Base-by-base conservation (phyloP, 1,140 invertebrate species). In the Drosophila pseudoobscura region DNA sequence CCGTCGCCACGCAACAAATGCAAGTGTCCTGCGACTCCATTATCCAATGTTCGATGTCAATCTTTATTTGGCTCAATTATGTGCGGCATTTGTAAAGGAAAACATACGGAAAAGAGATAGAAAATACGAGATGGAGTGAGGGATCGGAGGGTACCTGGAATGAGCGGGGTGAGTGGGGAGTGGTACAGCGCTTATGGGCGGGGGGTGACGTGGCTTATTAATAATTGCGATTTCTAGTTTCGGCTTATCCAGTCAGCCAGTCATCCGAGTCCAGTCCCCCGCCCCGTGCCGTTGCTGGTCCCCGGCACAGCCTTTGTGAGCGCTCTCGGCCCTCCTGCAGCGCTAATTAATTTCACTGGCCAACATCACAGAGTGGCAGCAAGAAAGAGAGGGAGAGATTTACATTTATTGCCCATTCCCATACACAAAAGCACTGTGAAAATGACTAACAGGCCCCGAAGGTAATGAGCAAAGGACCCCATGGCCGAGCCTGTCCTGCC, bases 311-410 rank as follows among this genome's bases (percentile, higher is more conserved):
- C 1, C 60, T 55, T 73, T 69, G 50, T 80, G 64, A 63, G 82
- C 82, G 20, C 20, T 20, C 20, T 55, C 82, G 31, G 31, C 11
- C 35, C 35, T 88, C 83, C 83, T 83, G 83, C 83, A 89, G 83
- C 78, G 83, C 83, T 88, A 88, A 88, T 88, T 88, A 88, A 88
- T 88, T 88, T 88, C 76, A 73, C 78, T 83, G 83, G 76, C 83
- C 78, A 88, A 64, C 78, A 78, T 64, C 73, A 68, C 55, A 73
- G 35, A 55, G 53, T 26, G 44, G n/a, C 15, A n/a, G 8, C 2
- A 56, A n/a, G 45, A 11, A 17, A 17, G 51, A 31, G 31, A 54
- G 46, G 6, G 31, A 47, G 80, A 78, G 83, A 88, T 83, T 83
- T 88, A 88, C 83, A 87, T 88, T 87, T 87, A 87, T 83, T 88